Evolutionary conservation across 2,113 vertebrate genomes (phyloP).

Genomic region (Pyxicephalus adspersus): DNA sequence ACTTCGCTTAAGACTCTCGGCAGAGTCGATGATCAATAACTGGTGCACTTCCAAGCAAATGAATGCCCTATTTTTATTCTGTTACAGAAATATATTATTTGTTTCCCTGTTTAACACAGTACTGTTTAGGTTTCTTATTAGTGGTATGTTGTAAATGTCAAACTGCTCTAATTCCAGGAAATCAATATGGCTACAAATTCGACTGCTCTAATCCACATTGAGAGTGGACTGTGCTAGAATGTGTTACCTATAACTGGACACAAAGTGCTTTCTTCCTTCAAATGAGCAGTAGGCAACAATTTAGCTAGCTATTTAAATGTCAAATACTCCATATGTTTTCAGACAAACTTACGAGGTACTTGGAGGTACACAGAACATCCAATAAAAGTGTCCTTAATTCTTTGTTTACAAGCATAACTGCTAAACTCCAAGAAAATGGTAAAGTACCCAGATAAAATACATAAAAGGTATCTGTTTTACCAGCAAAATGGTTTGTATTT

Average conservation of each 20-base stretch:
- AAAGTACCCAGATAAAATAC: too few species aligned
- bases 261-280: not conserved
- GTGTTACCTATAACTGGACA: not conserved
- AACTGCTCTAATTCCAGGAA: constrained; percentile 3
- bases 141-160: constrained; percentile 41
- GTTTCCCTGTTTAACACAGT: constrained; percentile 42
- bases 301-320: too few species aligned
- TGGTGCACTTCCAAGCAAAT: constrained; percentile 32
- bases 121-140: constrained; percentile 30
- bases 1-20: not conserved
- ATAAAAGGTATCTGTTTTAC: too few species aligned
- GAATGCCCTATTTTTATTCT: constrained; percentile 18
- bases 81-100: constrained; percentile 51
- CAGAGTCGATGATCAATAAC: constrained; percentile 32
- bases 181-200: constrained; percentile 34
- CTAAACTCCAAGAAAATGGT: too few species aligned
- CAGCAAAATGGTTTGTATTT: too few species aligned
- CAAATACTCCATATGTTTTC: too few species aligned
- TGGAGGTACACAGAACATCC: too few species aligned
- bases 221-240: not conserved
- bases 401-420: too few species aligned
- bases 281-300: too few species aligned
- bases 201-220: not conserved
- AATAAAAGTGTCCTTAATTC: too few species aligned
- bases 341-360: too few species aligned